phyloP scores from a whole-genome alignment of 2,113 vertebrate species.

The Ondatra zibethicus region DNA sequence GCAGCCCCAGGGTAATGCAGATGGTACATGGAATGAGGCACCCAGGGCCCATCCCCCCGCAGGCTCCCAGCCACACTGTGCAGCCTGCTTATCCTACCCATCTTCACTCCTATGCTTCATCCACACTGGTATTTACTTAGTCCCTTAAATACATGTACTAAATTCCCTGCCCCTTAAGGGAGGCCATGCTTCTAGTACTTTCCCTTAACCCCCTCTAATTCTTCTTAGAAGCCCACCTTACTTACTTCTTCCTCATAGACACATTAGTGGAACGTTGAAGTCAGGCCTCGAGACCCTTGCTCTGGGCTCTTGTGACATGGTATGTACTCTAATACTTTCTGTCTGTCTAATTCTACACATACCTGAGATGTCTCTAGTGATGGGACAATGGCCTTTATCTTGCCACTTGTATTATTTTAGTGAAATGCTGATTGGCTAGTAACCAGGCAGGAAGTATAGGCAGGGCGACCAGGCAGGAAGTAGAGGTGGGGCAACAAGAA shows the following conservation, averaged over 20 bases:
- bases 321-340: background rate
- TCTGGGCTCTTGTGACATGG: no score
- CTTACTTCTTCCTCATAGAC: background rate
- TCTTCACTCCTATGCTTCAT: background rate
- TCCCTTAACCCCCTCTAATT: background rate
- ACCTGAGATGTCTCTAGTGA: background rate
- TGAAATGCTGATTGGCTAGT: no score
- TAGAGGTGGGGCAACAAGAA: no score
- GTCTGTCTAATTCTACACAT: background rate
- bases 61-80: background rate
- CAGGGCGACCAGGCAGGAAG: no score
- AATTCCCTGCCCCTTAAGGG: background rate
- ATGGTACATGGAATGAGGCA: fast-evolving
- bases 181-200: background rate
- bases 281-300: background rate
- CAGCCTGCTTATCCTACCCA: background rate
- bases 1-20: fast-evolving
- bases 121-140: background rate
- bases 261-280: background rate
- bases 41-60: background rate
- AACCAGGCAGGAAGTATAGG: no score
- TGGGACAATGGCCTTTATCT: no score
- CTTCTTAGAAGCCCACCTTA: background rate
- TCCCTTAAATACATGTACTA: background rate
- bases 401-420: no score